A percentile compares a stretch with the other conserved stretches of the same genome.
Conservation (phyloP, 2,888 invertebrate genomes). For the Branchinecta sandiegonensis region DNA sequence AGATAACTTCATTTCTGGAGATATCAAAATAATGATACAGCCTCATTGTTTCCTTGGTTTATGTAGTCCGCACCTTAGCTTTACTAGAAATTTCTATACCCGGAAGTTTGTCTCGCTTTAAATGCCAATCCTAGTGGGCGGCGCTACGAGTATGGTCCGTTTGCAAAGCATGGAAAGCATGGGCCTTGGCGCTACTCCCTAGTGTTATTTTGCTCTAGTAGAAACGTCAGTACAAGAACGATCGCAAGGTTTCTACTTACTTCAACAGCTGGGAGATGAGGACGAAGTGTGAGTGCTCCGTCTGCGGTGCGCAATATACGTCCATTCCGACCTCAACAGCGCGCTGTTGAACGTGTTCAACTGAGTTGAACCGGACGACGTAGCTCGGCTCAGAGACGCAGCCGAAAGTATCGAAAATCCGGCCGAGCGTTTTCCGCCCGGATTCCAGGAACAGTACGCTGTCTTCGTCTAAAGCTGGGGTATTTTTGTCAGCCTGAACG, state of each 20-base stretch:
- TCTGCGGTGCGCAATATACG: conserved; percentile 69
- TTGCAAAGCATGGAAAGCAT: no score
- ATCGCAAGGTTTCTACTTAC: conserved; percentile 37
- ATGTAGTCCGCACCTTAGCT: no score
- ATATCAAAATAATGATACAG: no score
- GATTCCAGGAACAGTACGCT: conserved; percentile 70
- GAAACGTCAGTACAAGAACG: no score
- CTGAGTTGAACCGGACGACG: conserved; percentile 73
- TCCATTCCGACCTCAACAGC: conserved; percentile 50
- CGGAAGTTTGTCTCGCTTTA: no score
- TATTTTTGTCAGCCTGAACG: conserved; percentile 52
- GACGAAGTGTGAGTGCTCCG: conserved; percentile 57
- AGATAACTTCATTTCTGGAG: no score
- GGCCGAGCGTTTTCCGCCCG: conserved; percentile 56
- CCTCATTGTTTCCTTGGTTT: no score
- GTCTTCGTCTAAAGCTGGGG: conserved; percentile 68
- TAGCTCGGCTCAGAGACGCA: conserved; percentile 71
- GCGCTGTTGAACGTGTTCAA: conserved; percentile 53
- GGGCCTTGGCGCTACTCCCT: no score
- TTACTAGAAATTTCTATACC: no score
- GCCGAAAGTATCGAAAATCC: conserved; percentile 83
- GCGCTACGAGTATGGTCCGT: no score
- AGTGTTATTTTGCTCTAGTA: no score
- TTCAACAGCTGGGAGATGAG: conserved; percentile 55
- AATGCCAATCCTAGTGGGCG: no score